Evolutionary conservation across 1,140 invertebrate species (phyloP), one percentile per base, ranked within the genome.

Genomic region (Notospermus geniculatus): DNA sequence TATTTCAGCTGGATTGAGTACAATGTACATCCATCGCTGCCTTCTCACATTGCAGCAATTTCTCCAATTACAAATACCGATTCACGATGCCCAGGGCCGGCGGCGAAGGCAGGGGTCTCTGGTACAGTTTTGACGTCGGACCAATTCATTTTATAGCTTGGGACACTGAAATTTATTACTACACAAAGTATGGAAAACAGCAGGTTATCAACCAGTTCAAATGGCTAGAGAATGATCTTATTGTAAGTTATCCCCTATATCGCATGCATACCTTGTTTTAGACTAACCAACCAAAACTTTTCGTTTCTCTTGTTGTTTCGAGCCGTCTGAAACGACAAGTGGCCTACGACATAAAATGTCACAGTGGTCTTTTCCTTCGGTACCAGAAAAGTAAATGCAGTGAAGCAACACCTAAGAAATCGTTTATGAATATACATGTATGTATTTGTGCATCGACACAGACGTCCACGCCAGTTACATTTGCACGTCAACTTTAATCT

Each of bases 131-230:
- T 60, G 87, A 97, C 76, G 78, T 98, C 63, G 96, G 96, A 0
- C 91, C 92, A 9, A 87, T 91, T 13, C 95, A 98, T 65, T 62
- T 80, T n/a, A 74, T 80, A 45, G 89, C 88, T 11, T 87, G 98
- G 59, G 93, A 91, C 60, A 97, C 96, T 0, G 97, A 99, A 83
- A 89, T 90, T 64, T 98, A 98, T 77, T 98, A 95, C 79, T 98
- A 89, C 77, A 15, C 70, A 9, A 55, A 28, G 4, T 58, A 94
- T 7, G 75, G 92, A 13, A 45, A 59, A 30, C 89, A 91, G 70
- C 88, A 90, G 69, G 75, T 97, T 13, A 80, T 89, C 7, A 87
- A 88, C 64, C 95, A 98, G 78, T 98, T 90, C 75, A 83, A 73
- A 46, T 80, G 78, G 78, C 68, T 80, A 9, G 64, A 73, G 52